These are phyloP conservation scores for Misgurnus anguillicaudatus DNA, from an alignment of 2,113 vertebrate genomes.

Conservation along the genomic window DNA sequence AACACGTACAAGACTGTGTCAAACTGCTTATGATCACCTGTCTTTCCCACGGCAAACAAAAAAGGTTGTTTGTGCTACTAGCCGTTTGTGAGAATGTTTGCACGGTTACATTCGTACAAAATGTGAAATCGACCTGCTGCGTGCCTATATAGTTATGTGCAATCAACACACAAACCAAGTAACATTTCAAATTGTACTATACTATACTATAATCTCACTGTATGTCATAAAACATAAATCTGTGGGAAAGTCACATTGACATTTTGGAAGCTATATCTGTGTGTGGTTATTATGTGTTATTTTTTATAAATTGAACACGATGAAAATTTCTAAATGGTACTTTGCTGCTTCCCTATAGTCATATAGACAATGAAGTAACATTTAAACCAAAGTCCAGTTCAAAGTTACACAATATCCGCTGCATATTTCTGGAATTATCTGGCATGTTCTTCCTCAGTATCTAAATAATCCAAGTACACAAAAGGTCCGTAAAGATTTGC, in stretches of 20 bases:
- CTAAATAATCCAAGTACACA: background rate
- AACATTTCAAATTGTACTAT: background rate
- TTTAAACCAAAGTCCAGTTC: conserved; percentile 1
- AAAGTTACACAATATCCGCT: conserved; percentile 10
- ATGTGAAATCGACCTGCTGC: background rate
- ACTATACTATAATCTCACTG: background rate
- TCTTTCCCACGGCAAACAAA: conserved; percentile 10
- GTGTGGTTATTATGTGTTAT: background rate
- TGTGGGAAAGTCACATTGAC: background rate
- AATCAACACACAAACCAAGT: conserved; percentile 7
- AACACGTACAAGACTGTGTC: conserved; percentile 19
- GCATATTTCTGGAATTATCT: background rate
- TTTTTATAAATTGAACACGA: background rate
- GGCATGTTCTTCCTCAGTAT: background rate
- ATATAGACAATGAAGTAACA: background rate
- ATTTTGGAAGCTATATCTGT: conserved; percentile 11
- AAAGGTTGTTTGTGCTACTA: background rate
- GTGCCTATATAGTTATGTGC: background rate
- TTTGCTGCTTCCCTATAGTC: background rate
- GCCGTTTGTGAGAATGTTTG: conserved; percentile 10
- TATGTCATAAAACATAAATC: background rate
- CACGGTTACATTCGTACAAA: conserved; percentile 24
- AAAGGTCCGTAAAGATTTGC: conserved; percentile 1
- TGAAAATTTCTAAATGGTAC: conserved; percentile 6
- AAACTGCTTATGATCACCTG: conserved; percentile 2